These are phyloP conservation scores for Macroteleia sp. DNA, from an alignment of 2,888 invertebrate species.

Conservation along the genomic window DNA sequence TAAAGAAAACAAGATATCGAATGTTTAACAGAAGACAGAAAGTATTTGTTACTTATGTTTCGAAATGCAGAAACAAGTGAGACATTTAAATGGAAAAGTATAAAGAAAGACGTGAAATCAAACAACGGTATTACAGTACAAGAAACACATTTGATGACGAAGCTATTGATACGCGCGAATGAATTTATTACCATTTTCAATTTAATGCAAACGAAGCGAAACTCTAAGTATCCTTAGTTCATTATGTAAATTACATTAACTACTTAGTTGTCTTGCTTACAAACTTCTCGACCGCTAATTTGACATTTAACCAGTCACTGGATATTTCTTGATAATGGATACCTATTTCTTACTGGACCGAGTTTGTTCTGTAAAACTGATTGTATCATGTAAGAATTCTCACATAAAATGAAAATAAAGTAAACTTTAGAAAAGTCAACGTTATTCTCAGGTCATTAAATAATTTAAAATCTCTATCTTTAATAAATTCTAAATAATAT, in stretches of 20 bases:
- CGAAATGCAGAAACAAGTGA: too few species aligned
- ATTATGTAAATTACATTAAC: conserved; percentile 48
- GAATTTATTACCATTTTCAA: conserved; percentile 50
- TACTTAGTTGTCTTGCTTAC: conserved; percentile 42
- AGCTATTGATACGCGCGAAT: conserved; percentile 37
- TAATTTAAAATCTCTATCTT: too few species aligned
- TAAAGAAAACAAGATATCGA: too few species aligned
- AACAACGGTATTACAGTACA: conserved; percentile 9
- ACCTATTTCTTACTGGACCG: background rate
- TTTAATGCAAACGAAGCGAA: conserved; percentile 51
- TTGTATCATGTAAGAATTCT: background rate
- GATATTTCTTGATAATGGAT: conserved; percentile 24
- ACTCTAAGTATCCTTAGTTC: conserved; percentile 35
- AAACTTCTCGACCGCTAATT: conserved; percentile 28
- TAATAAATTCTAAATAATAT: too few species aligned
- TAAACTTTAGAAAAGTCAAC: too few species aligned
- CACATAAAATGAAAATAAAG: background rate
- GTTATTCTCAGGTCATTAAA: too few species aligned
- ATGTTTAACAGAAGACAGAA: too few species aligned
- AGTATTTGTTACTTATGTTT: too few species aligned
- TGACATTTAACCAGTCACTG: conserved; percentile 40
- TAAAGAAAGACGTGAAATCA: too few species aligned
- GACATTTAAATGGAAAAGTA: too few species aligned
- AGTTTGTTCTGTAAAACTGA: conserved; percentile 11
- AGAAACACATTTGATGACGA: conserved; percentile 35